Base-by-base conservation (phyloP, 2,797 vertebrate genomes). In the Anableps anableps region DNA sequence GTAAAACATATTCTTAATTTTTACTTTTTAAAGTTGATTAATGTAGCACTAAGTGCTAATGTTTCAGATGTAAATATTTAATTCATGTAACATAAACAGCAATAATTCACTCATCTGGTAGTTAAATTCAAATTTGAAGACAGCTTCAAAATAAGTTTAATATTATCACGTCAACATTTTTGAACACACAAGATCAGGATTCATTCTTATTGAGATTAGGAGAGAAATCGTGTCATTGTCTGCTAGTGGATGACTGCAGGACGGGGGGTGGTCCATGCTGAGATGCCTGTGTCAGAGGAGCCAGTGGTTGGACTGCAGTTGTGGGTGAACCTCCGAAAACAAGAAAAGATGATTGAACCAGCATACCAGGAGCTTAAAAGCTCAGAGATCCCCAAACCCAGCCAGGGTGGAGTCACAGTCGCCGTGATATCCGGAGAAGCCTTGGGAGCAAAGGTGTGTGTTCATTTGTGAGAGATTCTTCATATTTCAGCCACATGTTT, bases 181-280 rank as follows among this genome's bases (percentile, higher is more conserved):
- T 3, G 10, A 41, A 68, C 21, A 68, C 26, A 10, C 21, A 68
- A 26, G 5, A 68, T 5, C 5, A 34, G 9, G 3, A 10, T 2
- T 68, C 4, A 10, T n/a, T 75, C 50, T 36, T 34, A 50, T 5
- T 51, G 21, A 74, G 36, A 58, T 72, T 60, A 55, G 21, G 78
- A n/a, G 60, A 0, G 74, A 66, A 77, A 50, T 50, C 41, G n/a
- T 83, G 9, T 81, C 45, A 21, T 62, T 84, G 38, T 84, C 34
- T 45, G 36, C 53, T 79, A 97, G 95, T 96, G 96, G 96, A 97
- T 97, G 96, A 97, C 96, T 0, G 96, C 96, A 9, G 96, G 96
- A 5, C 89, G 92, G 16, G 96, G 97, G n/a, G 96, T 98, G 83
- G 93, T 97, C 77, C 96, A 97, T 10, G 95, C 95, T 0, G 96